Evolutionary conservation across 2,797 vertebrate species (phyloP).

Genomic region (Bothrops alternatus): DNA sequence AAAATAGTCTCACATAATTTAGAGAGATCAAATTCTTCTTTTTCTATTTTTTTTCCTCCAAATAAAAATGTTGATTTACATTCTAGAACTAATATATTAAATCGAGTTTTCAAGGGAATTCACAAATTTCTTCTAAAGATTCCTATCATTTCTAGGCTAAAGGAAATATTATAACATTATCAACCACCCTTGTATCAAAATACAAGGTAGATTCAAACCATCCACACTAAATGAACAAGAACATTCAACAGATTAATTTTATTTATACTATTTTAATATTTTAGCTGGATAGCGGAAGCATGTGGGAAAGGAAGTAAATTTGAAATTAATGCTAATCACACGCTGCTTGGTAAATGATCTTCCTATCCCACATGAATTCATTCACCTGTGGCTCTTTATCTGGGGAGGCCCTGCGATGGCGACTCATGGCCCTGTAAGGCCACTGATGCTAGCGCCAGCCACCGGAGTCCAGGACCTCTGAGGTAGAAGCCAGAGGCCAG

Average conservation of each 20-base stretch:
- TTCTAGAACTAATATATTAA: constrained; percentile 53
- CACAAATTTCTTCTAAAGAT: constrained; percentile 60
- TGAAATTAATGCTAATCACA: neutral
- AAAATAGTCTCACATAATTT: neutral
- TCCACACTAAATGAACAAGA: constrained; percentile 27
- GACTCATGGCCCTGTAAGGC: neutral
- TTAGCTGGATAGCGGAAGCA: neutral
- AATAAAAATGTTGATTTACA: constrained; percentile 49
- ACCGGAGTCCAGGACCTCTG: neutral
- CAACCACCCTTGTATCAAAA: constrained; percentile 47
- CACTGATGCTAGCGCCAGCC: neutral
- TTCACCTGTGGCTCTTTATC: neutral
- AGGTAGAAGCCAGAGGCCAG: neutral
- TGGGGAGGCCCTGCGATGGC: neutral
- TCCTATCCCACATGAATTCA: neutral
- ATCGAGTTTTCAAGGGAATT: constrained; percentile 51
- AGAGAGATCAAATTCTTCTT: constrained; percentile 22
- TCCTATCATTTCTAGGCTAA: constrained; percentile 58
- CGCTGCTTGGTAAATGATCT: neutral
- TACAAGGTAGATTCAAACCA: constrained; percentile 14
- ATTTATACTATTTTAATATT: neutral
- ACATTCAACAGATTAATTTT: constrained; percentile 23
- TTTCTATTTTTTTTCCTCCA: neutral
- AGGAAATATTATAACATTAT: constrained; percentile 53
- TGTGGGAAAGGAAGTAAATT: neutral